Conservation (phyloP, 2,797 vertebrate genomes). For the Glyptemys insculpta region DNA sequence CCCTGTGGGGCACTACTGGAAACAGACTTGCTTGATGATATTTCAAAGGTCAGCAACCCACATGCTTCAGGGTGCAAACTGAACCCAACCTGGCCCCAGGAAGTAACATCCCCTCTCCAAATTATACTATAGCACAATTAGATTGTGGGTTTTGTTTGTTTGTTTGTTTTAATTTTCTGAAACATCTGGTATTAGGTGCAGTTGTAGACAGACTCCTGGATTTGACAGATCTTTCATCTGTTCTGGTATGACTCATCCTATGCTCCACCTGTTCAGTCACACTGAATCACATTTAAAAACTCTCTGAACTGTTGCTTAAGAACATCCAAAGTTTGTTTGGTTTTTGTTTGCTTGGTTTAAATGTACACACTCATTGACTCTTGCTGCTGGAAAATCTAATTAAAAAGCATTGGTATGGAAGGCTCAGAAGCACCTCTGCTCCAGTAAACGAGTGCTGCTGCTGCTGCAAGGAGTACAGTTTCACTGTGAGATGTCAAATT, state of each 20-base stretch:
- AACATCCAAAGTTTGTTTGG: background rate
- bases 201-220: conserved; percentile 20
- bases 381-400: background rate
- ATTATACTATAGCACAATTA: conserved; percentile 6
- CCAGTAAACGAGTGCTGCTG: background rate
- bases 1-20: background rate
- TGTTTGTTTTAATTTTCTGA: background rate
- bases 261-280: conserved; percentile 46
- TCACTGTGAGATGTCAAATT: background rate
- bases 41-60: background rate
- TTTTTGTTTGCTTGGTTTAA: background rate
- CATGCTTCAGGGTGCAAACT: background rate
- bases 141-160: background rate
- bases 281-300: conserved; percentile 44
- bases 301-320: conserved; percentile 14
- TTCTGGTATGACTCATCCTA: conserved; percentile 46
- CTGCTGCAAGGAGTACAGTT: background rate
- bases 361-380: background rate
- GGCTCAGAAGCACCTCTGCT: background rate
- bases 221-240: conserved; percentile 55
- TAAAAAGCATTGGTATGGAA: background rate
- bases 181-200: conserved; percentile 51
- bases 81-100: background rate
- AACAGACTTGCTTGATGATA: background rate
- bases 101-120: background rate